A percentile compares a stretch with the other conserved stretches of the same genome.
Evolutionary conservation across 30 jellyfish, hydroid and myxozoan species (phyloP).

Genomic region (Turritopsis rubra): DNA sequence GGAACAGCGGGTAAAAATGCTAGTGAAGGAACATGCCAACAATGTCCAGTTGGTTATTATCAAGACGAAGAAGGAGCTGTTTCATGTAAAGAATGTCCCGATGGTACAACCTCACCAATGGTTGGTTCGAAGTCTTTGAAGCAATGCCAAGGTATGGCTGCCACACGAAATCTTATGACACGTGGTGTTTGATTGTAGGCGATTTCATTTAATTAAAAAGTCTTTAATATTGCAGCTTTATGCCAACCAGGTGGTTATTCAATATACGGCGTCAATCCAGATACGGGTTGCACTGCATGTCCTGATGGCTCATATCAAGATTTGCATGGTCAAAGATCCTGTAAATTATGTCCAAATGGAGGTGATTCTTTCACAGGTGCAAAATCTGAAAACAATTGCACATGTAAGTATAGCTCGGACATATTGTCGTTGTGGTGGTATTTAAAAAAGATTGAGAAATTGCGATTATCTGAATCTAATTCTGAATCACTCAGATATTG

Average conservation of each 20-base stretch:
- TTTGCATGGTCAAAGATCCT: constrained; percentile 40
- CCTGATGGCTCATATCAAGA: constrained; percentile 86
- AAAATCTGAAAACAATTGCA: constrained; percentile 37
- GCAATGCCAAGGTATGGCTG: constrained; percentile 53
- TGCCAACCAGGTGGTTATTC: constrained; percentile 74
- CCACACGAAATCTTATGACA: background rate
- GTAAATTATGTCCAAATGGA: constrained; percentile 64
- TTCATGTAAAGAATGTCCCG: constrained; percentile 59
- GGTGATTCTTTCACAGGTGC: constrained; percentile 41
- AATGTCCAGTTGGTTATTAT: constrained; percentile 64
- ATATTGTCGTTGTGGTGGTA: too few species aligned
- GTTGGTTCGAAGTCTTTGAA: constrained; percentile 30
- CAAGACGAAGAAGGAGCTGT: constrained; percentile 56
- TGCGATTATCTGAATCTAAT: too few species aligned
- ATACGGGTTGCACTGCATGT: constrained; percentile 58
- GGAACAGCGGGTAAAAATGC: constrained; percentile 42
- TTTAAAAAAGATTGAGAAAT: too few species aligned
- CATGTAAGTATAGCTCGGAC: constrained; percentile 47
- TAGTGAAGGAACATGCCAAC: constrained; percentile 33
- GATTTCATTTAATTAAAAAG: background rate
- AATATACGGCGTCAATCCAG: constrained; percentile 40
- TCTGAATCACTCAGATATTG: too few species aligned
- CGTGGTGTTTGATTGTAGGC: background rate
- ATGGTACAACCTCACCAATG: constrained; percentile 37
- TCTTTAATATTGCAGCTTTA: constrained; percentile 30